Evolutionary conservation across 2,797 vertebrate species (phyloP).

Genomic region (Nasua narica): DNA sequence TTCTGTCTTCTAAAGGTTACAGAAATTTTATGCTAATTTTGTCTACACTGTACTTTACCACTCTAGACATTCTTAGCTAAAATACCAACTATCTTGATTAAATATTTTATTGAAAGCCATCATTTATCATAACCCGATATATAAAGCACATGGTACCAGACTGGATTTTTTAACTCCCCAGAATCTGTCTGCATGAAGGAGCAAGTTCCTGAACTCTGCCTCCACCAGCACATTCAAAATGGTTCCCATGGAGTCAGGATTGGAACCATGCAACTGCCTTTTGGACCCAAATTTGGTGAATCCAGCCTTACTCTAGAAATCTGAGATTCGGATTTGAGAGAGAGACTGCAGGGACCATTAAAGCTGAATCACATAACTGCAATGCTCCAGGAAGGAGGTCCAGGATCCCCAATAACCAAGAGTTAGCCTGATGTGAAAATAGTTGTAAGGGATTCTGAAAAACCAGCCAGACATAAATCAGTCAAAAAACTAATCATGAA

Average conservation of each 20-base stretch:
- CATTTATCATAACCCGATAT: background rate
- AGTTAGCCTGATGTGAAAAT: background rate
- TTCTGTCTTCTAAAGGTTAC: background rate
- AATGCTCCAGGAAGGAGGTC: background rate
- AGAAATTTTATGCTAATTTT: background rate
- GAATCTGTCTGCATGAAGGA: background rate
- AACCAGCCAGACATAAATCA: background rate
- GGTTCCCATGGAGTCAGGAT: accelerated
- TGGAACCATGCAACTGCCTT: background rate
- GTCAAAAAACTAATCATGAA: background rate
- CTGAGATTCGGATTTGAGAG: background rate
- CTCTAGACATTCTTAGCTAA: background rate
- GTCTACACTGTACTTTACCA: background rate
- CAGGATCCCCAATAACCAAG: background rate
- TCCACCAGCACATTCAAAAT: background rate
- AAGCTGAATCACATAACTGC: background rate
- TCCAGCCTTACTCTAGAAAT: background rate
- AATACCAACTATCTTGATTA: background rate
- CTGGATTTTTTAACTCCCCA: background rate
- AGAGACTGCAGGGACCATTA: background rate
- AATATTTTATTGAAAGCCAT: background rate
- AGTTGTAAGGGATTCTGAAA: constrained; percentile 10
- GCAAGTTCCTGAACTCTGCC: background rate
- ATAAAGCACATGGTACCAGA: background rate
- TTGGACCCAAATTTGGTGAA: background rate